These are phyloP conservation scores for Sebastes umbrosus DNA, from an alignment of 2,797 vertebrate species.

Conservation along the genomic window DNA sequence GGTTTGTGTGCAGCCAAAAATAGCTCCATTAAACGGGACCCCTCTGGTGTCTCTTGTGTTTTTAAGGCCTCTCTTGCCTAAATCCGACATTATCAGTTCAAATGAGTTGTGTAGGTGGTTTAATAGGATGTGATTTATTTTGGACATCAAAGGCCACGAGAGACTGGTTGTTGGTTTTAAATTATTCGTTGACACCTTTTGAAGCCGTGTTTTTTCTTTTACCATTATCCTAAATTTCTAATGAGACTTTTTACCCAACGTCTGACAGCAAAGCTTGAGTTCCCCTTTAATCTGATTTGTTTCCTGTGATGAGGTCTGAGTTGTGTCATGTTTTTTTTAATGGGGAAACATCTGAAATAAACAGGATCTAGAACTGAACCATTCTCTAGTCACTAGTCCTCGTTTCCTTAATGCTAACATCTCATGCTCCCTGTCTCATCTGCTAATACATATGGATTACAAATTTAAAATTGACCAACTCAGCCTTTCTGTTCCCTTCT, in stretches of 20 bases:
- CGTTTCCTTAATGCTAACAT: neutral
- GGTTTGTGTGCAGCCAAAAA: conserved; percentile 41
- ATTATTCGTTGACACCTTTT: neutral
- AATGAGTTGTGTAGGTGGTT: conserved; percentile 26
- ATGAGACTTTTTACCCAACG: neutral
- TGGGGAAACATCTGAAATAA: conserved; percentile 1
- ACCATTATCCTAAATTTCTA: neutral
- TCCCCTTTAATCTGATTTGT: neutral
- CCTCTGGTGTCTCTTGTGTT: conserved; percentile 22
- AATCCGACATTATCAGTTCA: neutral
- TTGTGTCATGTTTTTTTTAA: neutral
- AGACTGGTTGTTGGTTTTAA: neutral
- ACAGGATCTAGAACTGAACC: neutral
- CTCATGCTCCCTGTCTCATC: neutral
- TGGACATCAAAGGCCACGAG: neutral
- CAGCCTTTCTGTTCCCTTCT: neutral
- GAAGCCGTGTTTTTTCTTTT: neutral
- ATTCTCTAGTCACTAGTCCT: neutral
- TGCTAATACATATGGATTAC: neutral
- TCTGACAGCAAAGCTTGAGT: neutral
- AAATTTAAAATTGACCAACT: neutral
- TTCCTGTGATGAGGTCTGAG: neutral
- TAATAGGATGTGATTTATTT: neutral
- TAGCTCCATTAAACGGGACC: conserved; percentile 48
- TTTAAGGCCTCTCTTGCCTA: neutral